Evolutionary conservation across 2,888 invertebrate genomes (phyloP), one percentile per base, ranked within the genome.

Genomic region (Orchesellides sinensis): DNA sequence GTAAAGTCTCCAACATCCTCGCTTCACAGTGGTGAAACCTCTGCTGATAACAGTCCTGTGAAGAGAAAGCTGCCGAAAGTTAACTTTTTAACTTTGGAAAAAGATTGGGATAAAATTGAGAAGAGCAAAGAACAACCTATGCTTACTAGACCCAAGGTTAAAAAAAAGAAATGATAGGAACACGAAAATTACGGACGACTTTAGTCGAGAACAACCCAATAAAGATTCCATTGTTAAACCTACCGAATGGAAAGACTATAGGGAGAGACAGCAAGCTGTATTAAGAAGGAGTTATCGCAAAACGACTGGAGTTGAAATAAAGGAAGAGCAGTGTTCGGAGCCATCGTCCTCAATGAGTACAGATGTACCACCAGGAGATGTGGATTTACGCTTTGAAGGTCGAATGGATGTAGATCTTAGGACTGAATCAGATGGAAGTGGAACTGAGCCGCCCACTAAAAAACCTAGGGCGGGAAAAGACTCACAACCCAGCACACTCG

Each of bases 371-470:
- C 49, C 77, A n/a, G 66, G 59, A 1, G 87, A 87, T 70, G 80
- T 85, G 12, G 87, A 87, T 35, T 72, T 86, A 12, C 65, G 87
- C 12, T 83, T 86, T 68, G 82, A 83, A 23, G 68, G 54, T 10
- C 77, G 61, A 23, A 81, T 84, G 59, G 85, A 85, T 59, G 79
- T 85, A 0, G 86, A 86, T 59, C 23, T 86, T 1, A 19, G 85
- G 47, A 63, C 45, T 3, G 65, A 65, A 68, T 12, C 85, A 1
- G 80, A 72, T 23, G 74, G 77, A 23, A 66, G 40, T 21, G 72
- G 49, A 27, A 59, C 54, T 0, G 83, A 81, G 45, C 85, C 85
- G 4, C 84, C 86, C 8, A 21, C 65, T 10, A 85, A 87, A 73
- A 84, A 85, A 59, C 35, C 84, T 25, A 75, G 75, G 75, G 21